Base-by-base conservation (phyloP, 92 coral and sea anemone genomes). In the Epizoanthus rinbou region DNA sequence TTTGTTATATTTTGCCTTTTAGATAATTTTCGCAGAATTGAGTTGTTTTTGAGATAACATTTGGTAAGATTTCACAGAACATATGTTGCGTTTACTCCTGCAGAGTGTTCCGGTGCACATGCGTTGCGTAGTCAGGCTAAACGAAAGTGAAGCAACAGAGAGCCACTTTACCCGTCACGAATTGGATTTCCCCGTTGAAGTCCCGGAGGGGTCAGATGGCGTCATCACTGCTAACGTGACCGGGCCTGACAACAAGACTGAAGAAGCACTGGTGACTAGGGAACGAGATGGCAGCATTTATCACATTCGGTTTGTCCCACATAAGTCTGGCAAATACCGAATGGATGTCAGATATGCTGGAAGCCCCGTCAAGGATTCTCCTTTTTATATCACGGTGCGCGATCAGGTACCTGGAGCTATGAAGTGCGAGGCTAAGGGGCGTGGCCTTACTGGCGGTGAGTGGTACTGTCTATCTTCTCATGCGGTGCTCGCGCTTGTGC, bases 261-360 rank as follows among this genome's bases (percentile, higher is more conserved):
- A 88, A 25, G 88, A 85, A 7, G 72, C 84, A 47, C 86, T 78
- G 72, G 64, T 91, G 31, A 74, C 87, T 1, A 80, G 88, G 28
- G 97, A 90, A 54, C 85, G 85, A 17, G 89, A 86, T 68, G 82
- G 87, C 57, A 91, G 74, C 52, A 76, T 85, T n/a, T 47, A 82
- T 33, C 89, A 88, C 86, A 82, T 93, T 64, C 91, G 97, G 23
- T 96, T 96, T 84, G 91, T 96, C 6, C 99, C 99, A 8, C 89
- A 85, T 9, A 82, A 67, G 66, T 84, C 90, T 33, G 99, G 99
- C 8, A 85, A 80, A 39, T 91, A 96, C 78, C 75, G 54, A 24
- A 89, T 96, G 70, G 87, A 93, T 24, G 92, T 96, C 70, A 83
- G 85, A 45, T 96, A 96, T 82, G 89, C 89, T 2, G 90, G 88